Evolutionary conservation across 2,888 invertebrate species (phyloP).

Genomic region (Unio delphinus): DNA sequence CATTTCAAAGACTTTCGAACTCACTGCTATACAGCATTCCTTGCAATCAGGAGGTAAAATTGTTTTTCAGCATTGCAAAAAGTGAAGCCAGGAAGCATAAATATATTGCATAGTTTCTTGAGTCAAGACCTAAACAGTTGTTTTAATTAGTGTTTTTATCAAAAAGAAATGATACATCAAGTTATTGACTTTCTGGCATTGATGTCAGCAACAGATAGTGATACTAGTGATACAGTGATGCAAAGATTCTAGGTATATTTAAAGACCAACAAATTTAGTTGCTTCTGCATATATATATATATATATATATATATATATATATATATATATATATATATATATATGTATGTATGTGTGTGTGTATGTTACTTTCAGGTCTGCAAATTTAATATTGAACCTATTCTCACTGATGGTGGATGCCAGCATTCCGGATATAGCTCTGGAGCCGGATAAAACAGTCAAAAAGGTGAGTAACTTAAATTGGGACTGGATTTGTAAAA

Average conservation of each 20-base stretch:
- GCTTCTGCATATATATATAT: background rate
- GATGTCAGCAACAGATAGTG: no score
- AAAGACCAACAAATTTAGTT: no score
- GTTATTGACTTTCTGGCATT: no score
- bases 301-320: background rate
- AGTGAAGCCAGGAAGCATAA: no score
- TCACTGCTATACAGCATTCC: constrained; percentile 92
- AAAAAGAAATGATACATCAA: no score
- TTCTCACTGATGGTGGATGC: constrained; percentile 99
- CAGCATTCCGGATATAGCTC: constrained; percentile 97
- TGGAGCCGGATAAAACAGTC: constrained; percentile 99
- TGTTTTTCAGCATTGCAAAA: no score
- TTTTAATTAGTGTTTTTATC: no score
- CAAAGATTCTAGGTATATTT: no score
- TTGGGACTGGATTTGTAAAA: background rate
- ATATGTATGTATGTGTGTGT: background rate
- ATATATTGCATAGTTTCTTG: no score
- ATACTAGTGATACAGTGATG: no score
- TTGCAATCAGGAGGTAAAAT: constrained; percentile 86
- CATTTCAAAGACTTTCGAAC: constrained; percentile 95
- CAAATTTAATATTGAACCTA: constrained; percentile 95
- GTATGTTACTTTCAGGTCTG: constrained; percentile 79
- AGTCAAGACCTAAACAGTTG: no score
- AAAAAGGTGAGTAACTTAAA: constrained; percentile 84
- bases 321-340: background rate